Base-by-base conservation (phyloP, 2,113 vertebrate species). In the Chrysemys picta region DNA sequence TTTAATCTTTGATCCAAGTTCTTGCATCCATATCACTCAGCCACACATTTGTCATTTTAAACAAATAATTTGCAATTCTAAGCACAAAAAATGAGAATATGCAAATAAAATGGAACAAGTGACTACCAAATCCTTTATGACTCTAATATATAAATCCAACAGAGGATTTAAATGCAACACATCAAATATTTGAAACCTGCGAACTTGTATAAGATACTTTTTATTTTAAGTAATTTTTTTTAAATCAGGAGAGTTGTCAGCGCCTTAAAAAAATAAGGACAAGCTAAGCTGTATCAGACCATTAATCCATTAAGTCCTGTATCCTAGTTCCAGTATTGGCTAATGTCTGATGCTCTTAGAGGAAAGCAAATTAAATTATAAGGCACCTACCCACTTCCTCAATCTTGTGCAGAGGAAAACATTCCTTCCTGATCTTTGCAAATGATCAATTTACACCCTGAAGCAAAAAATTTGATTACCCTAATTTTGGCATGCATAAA, bases 341-440 rank as follows among this genome's bases (percentile, higher is more conserved):
- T 89, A 78, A 3, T 42, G 52, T 22, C 35, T 93, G 42, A 47
- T 38, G n/a, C 1, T 82, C 95, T 87, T 84, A 89, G 87, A 94
- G 54, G 38, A 85, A 94, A 92, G 89, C 69, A 47, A 65, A 49
- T 11, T 10, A 52, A 57, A 42, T 54, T 24, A 17, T 82, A 80
- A 83, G 42, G 6, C 24, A n/a, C 2, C 3, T 89, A 80, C 42
- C n/a, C 12, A 42, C 76, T 88, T 95, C 89, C 69, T 96, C 59
- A 78, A 47, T 91, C 81, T 56, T 85, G 2, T 49, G 12, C 78
- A 52, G 84, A 54, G 83, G 93, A 89, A 96, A 95, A 85, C 59
- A 45, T 90, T 95, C 69, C 72, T 92, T 90, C 82, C 81, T 96
- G 95, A 91, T 89, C 91, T 95, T 93, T 93, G 54, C 53, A 94